Conservation (phyloP, 2,113 vertebrate species). For the Heteronetta atricapilla region DNA sequence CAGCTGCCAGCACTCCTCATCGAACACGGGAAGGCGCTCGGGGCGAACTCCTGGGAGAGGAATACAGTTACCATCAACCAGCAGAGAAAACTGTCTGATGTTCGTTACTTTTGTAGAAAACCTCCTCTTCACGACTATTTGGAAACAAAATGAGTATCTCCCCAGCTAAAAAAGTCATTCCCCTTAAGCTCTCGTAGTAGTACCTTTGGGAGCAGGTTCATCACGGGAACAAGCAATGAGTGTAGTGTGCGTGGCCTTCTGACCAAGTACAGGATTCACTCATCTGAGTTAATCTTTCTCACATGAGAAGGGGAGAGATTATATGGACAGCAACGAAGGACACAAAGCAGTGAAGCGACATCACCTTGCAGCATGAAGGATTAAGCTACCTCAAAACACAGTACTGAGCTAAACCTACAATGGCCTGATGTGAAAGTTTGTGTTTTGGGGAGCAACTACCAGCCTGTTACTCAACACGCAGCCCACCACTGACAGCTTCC, state of each 20-base stretch:
- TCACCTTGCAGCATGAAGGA: not conserved
- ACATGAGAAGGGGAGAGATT: not conserved
- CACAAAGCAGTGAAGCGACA: not conserved
- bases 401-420: not conserved
- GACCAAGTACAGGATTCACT: not conserved
- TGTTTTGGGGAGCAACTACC: not conserved
- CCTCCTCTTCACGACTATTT: not conserved
- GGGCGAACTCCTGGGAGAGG: conserved; percentile 87
- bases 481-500: not conserved
- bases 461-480: not conserved
- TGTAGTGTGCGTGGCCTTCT: not conserved
- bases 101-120: not conserved
- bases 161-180: rapidly evolving
- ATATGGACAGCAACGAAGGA: not conserved
- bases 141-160: not conserved
- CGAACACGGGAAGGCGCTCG: conserved; percentile 87
- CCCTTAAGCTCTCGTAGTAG: not conserved
- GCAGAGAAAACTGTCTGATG: not conserved
- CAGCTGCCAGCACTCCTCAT: conserved; percentile 98
- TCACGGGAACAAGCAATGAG: rapidly evolving
- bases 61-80: not conserved
- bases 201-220: not conserved
- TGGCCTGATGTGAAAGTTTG: not conserved
- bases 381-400: not conserved
- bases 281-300: conserved; percentile 2